phyloP scores from a whole-genome alignment of 2,797 vertebrate genomes.

The Rhabdophis nuchalis region DNA sequence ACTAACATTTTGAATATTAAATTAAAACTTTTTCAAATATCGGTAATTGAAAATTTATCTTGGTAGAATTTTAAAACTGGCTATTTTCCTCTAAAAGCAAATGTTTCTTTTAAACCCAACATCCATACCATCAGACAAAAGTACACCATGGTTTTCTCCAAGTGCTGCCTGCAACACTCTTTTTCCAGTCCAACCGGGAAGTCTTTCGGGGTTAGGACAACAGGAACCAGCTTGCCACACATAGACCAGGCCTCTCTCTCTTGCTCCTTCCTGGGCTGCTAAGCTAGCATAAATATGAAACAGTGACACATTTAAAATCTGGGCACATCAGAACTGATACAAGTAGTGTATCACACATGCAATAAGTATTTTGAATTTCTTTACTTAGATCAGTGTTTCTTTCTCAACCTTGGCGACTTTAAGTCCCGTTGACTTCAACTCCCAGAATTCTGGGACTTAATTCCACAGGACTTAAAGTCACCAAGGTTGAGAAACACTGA shows the following conservation, averaged over 20 bases:
- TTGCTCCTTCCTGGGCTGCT: conserved; percentile 76
- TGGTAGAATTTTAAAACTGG: background rate
- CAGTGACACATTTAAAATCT: background rate
- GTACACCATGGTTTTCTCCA: conserved; percentile 82
- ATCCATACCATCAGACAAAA: conserved; percentile 86
- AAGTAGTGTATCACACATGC: background rate
- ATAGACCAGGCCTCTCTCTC: conserved; percentile 85
- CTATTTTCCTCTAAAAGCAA: background rate
- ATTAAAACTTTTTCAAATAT: background rate
- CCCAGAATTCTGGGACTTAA: no score
- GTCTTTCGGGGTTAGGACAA: conserved; percentile 80
- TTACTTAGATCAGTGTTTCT: no score
- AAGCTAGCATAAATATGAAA: conserved; percentile 64
- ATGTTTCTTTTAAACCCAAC: background rate
- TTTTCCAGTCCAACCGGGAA: conserved; percentile 79
- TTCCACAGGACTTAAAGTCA: no score
- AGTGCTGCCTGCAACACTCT: conserved; percentile 88
- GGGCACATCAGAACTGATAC: background rate
- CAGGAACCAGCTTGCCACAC: conserved; percentile 87
- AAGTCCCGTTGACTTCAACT: no score
- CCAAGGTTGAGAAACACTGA: no score
- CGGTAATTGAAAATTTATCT: background rate
- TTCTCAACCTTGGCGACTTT: no score
- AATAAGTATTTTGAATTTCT: background rate
- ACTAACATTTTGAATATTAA: background rate